These are phyloP conservation scores for Nymphicus hollandicus DNA, from an alignment of 2,113 vertebrate genomes.

Conservation along the genomic window DNA sequence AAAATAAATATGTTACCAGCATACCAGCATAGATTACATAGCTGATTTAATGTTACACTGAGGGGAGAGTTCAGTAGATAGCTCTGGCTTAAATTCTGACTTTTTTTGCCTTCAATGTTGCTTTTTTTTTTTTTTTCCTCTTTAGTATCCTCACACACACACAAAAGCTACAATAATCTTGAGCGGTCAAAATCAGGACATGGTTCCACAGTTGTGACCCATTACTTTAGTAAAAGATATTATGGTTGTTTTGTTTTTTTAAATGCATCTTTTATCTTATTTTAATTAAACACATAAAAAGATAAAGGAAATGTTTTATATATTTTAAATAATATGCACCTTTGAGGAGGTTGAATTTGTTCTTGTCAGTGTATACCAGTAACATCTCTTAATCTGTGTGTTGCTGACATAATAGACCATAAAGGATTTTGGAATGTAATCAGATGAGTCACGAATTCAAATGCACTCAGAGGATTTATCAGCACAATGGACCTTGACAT, in stretches of 20 bases:
- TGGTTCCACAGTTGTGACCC: background rate
- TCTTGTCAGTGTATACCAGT: slow-evolving; percentile 6
- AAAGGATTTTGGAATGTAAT: slow-evolving; percentile 52
- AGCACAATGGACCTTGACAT: slow-evolving; percentile 10
- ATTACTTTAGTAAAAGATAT: background rate
- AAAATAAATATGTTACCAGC: slow-evolving; percentile 43
- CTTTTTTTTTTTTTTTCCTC: background rate
- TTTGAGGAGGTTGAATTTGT: background rate
- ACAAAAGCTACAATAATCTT: background rate
- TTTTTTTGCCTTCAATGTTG: background rate
- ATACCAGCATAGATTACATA: slow-evolving; percentile 17
- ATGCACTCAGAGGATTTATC: slow-evolving; percentile 40
- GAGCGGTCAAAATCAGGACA: fast-evolving
- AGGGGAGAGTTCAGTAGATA: background rate
- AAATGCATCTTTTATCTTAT: background rate
- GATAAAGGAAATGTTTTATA: background rate
- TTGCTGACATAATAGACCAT: slow-evolving; percentile 52
- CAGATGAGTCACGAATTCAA: slow-evolving; percentile 44
- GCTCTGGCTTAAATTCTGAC: background rate
- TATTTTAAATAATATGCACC: background rate
- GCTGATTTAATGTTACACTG: slow-evolving; percentile 17
- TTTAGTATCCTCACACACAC: background rate
- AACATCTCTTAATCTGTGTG: slow-evolving; percentile 39
- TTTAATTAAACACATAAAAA: background rate
- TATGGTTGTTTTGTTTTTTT: background rate